These are phyloP conservation scores for Poeciliopsis prolifica DNA, from an alignment of 2,113 vertebrate genomes.

Conservation along the genomic window DNA sequence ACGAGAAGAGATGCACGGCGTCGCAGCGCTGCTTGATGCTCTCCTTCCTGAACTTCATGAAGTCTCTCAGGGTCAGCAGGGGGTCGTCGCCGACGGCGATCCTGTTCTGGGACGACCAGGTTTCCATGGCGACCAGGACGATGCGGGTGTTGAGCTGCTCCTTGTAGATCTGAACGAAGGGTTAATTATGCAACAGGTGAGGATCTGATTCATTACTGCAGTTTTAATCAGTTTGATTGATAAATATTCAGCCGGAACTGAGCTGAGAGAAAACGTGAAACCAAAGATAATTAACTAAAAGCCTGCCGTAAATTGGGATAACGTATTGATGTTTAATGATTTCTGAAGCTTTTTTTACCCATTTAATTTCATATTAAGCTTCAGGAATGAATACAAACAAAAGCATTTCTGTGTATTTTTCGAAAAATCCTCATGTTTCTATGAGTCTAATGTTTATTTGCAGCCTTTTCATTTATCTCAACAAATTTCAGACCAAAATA, in stretches of 20 bases:
- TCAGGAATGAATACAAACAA: no score
- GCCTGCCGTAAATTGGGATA: background rate
- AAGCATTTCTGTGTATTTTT: no score
- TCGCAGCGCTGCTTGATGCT: conserved; percentile 88
- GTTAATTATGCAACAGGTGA: conserved; percentile 14
- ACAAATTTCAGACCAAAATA: no score
- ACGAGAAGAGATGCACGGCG: conserved; percentile 94
- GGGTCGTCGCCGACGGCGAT: conserved; percentile 88
- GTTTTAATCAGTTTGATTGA: background rate
- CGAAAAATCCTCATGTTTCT: no score
- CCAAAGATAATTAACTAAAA: background rate
- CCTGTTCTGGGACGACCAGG: conserved; percentile 91
- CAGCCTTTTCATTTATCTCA: no score
- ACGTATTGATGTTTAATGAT: no score
- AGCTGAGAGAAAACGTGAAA: no score
- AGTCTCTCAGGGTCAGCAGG: conserved; percentile 88
- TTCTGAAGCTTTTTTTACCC: no score
- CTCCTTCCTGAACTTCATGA: conserved; percentile 92
- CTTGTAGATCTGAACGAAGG: conserved; percentile 88
- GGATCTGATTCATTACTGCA: background rate
- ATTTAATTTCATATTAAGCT: no score
- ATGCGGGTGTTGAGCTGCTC: conserved; percentile 97
- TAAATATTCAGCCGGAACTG: background rate
- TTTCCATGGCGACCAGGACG: conserved; percentile 97
- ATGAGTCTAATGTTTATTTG: no score